Evolutionary conservation across 2,113 vertebrate genomes (phyloP).

Genomic region (Limnothrissa miodon): DNA sequence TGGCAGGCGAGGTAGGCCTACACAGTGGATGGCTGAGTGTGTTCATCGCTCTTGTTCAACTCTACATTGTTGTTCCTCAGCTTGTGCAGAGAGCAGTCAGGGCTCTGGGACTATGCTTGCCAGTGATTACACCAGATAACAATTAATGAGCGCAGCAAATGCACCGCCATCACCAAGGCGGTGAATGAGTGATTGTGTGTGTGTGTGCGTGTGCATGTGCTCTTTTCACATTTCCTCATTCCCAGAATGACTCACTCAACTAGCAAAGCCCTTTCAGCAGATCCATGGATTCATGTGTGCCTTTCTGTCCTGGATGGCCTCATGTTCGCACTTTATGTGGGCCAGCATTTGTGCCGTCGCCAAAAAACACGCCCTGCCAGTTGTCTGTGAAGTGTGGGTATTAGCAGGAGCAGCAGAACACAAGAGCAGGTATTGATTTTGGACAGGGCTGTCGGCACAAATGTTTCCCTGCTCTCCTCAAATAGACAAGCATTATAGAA

Average conservation of each 20-base stretch:
- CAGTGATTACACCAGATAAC: conserved; percentile 64
- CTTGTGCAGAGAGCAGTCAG: not conserved
- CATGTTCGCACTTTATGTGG: not conserved
- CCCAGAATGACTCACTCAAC: not conserved
- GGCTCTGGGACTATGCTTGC: conserved; percentile 43
- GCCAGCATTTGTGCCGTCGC: not conserved
- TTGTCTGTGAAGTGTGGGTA: conserved; percentile 3
- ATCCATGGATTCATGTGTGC: not conserved
- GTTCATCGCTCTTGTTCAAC: not conserved
- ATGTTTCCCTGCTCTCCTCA: not conserved
- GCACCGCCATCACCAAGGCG: conserved; percentile 44
- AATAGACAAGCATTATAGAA: not conserved
- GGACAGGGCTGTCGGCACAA: not conserved
- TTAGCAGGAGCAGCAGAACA: not conserved
- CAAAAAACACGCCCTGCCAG: not conserved
- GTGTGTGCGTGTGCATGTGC: too few species aligned
- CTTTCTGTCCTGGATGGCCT: not conserved
- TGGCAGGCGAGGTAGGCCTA: not conserved
- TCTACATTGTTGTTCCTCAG: not conserved
- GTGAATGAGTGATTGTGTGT: conserved; percentile 42
- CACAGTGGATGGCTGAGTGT: not conserved
- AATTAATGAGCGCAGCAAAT: conserved; percentile 56
- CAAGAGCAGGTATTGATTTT: conserved; percentile 23
- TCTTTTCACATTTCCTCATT: not conserved
- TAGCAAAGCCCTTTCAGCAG: not conserved